These are phyloP conservation scores for Brenthis ino DNA, from an alignment of 2,888 invertebrate species.

Conservation along the genomic window DNA sequence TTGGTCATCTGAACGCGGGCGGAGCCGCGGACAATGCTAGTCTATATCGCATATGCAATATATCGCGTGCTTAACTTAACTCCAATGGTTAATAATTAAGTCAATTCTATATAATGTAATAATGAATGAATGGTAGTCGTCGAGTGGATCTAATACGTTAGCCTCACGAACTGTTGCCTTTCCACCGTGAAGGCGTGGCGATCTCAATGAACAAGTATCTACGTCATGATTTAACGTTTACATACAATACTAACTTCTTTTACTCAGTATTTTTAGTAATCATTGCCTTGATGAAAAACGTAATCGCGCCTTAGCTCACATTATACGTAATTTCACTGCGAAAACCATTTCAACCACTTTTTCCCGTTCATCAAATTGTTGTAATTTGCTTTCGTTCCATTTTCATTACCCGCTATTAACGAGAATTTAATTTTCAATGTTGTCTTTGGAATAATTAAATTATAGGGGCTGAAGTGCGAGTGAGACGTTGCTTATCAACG, in stretches of 20 bases:
- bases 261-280: conserved; percentile 23
- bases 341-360: conserved; percentile 10
- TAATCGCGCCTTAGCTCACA: conserved; percentile 17
- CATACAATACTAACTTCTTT: conserved; percentile 1
- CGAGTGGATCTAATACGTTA: conserved; percentile 34
- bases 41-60: background rate
- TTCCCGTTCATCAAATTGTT: conserved; percentile 21
- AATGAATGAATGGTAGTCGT: conserved; percentile 28
- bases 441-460: conserved; percentile 20
- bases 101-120: conserved; percentile 4
- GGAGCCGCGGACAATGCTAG: no score
- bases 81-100: conserved; percentile 6
- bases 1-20: no score
- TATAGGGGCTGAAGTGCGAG: conserved; percentile 25
- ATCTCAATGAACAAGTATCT: conserved; percentile 17
- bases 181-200: conserved; percentile 29
- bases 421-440: conserved; percentile 15
- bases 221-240: conserved; percentile 28
- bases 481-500: conserved; percentile 8
- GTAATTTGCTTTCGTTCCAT: conserved; percentile 16
- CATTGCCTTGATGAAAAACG: conserved; percentile 14
- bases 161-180: conserved; percentile 42
- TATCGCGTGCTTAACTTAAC: background rate
- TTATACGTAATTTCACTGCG: conserved; percentile 2
- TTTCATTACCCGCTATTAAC: conserved; percentile 20